phyloP scores from a whole-genome alignment of 2,797 vertebrate species.

The Pipistrellus pygmaeus region DNA sequence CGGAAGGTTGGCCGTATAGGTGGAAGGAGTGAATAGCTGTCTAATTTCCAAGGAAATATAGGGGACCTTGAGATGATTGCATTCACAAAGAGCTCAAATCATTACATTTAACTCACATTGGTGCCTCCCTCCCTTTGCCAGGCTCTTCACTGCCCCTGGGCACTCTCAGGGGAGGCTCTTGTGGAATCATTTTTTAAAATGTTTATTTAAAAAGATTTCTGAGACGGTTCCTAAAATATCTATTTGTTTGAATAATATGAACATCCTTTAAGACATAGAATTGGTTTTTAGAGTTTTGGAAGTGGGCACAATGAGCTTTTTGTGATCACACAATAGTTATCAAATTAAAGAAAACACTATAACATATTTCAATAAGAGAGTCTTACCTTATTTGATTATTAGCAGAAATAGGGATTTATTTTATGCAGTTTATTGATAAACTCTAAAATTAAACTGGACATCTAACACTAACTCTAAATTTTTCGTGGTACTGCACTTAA shows the following conservation, averaged over 20 bases:
- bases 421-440: not conserved
- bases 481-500: constrained; percentile 72
- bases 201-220: constrained; percentile 16
- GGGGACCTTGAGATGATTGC: not conserved
- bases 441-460: constrained; percentile 68
- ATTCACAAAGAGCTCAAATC: not conserved
- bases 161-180: not conserved
- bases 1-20: not conserved
- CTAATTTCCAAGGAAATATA: not conserved
- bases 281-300: constrained; percentile 30
- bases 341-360: constrained; percentile 7
- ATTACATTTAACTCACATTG: not conserved
- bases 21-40: not conserved
- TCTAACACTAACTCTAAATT: constrained; percentile 74
- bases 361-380: constrained; percentile 4
- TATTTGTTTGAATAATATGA: not conserved
- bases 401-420: not conserved
- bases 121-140: not conserved
- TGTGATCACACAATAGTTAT: not conserved
- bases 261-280: not conserved
- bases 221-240: constrained; percentile 17
- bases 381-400: not conserved
- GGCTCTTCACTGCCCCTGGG: not conserved
- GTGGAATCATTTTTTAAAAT: not conserved
- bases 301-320: not conserved